Percentiles rank a stretch among this genome's conserved stretches.
Evolutionary conservation across 2,888 invertebrate genomes (phyloP).

Genomic region (Latheticus oryzae): DNA sequence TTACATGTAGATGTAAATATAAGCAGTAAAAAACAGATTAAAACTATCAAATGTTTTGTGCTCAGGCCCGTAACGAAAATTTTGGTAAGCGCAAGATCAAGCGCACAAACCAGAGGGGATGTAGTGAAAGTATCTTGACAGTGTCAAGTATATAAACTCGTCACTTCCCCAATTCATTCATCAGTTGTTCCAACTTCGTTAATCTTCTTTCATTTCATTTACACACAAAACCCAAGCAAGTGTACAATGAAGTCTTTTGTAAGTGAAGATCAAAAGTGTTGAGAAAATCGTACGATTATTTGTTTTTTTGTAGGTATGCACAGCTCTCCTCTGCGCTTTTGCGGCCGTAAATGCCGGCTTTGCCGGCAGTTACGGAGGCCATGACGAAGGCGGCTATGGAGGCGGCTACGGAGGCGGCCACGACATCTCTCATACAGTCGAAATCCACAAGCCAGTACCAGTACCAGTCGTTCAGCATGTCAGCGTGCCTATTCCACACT

Average conservation of each 20-base stretch:
- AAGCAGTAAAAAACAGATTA: too few relatives aligned
- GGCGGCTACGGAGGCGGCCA: slow-evolving; percentile 59
- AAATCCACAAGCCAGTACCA: slow-evolving; percentile 75
- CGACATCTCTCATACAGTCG: slow-evolving; percentile 71
- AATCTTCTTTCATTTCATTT: slow-evolving; percentile 46
- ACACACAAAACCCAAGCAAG: slow-evolving; percentile 52
- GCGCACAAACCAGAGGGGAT: slow-evolving; percentile 45
- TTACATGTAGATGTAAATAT: too few relatives aligned
- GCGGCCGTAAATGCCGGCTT: slow-evolving; percentile 60
- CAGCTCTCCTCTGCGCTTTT: slow-evolving; percentile 57
- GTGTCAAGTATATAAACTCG: slow-evolving; percentile 55
- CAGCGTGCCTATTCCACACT: slow-evolving; percentile 64
- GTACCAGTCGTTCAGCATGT: slow-evolving; percentile 69
- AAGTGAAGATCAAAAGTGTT: slow-evolving; percentile 53
- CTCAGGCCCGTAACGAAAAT: slow-evolving; percentile 31
- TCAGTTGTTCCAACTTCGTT: slow-evolving; percentile 53
- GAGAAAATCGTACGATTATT: too few relatives aligned
- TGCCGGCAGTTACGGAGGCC: slow-evolving; percentile 56
- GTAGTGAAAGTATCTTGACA: slow-evolving; percentile 57
- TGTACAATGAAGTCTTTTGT: slow-evolving; percentile 63
- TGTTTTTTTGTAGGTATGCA: slow-evolving; percentile 56
- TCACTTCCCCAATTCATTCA: slow-evolving; percentile 50
- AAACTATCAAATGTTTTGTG: too few relatives aligned
- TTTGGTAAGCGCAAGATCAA: slow-evolving; percentile 16
- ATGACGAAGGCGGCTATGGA: slow-evolving; percentile 48